Conservation (phyloP, 2,888 invertebrate species). For the Tinea semifulvella region DNA sequence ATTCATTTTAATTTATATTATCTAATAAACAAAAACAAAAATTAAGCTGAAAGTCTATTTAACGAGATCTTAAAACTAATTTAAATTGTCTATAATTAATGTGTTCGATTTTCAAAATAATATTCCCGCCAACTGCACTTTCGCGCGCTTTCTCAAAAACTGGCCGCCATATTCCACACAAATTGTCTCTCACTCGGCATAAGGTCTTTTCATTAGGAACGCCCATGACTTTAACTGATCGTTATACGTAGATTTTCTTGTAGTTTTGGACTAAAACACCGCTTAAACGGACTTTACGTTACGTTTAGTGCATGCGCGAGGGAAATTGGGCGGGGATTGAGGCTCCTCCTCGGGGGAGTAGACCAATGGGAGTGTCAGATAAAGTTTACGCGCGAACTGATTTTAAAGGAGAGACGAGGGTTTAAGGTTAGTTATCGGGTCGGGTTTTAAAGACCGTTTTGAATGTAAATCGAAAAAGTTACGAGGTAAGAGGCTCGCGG, state of each 20-base stretch:
- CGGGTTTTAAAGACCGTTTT: conserved; percentile 61
- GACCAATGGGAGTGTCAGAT: conserved; percentile 36
- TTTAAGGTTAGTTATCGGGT: conserved; percentile 58
- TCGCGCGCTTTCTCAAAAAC: conserved; percentile 48
- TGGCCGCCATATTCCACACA: conserved; percentile 48
- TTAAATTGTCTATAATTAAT: background rate
- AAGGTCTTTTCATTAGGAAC: conserved; percentile 57
- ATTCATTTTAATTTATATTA: background rate
- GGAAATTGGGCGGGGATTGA: conserved; percentile 34
- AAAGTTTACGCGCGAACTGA: conserved; percentile 45
- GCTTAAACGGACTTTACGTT: conserved; percentile 63
- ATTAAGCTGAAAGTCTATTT: background rate
- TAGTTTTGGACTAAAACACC: conserved; percentile 64
- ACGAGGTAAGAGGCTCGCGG: conserved; percentile 55
- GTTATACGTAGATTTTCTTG: conserved; percentile 61
- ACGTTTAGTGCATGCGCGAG: conserved; percentile 59
- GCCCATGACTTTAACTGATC: conserved; percentile 39
- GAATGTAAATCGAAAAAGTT: conserved; percentile 66
- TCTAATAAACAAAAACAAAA: background rate
- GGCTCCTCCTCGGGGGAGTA: conserved; percentile 31
- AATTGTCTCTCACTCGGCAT: conserved; percentile 52
- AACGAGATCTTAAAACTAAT: background rate
- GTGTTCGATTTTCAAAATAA: background rate
- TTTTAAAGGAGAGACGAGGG: conserved; percentile 33
- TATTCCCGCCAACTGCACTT: conserved; percentile 31